Base-by-base conservation (phyloP, 2,113 vertebrate genomes). In the Oostethus manadensis region DNA sequence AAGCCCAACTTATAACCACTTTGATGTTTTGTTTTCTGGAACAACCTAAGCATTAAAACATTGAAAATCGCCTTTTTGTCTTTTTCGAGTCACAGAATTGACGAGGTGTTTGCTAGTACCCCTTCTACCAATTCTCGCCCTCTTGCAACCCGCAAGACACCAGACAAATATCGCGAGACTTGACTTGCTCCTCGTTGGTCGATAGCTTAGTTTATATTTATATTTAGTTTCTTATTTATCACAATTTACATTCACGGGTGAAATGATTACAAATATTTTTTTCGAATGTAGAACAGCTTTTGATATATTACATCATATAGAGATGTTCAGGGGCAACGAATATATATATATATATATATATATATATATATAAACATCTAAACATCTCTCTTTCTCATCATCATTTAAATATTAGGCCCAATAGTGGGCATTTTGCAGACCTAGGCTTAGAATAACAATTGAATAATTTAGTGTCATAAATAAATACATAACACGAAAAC, bases 91-190 rank as follows among this genome's bases (percentile, higher is more conserved):
- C 51, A 67, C 18, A 51, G 49, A 60, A 58, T 56, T 70, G 54
- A 53, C 58, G 45, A 65, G 29, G 56, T 69, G 70, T 78, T 76
- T 79, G 53, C 53, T 71, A 61, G 73, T 57, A 60, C 68, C 71
- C 71, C 68, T 57, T n/a, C 70, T 77, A 58, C 76, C 80, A 76
- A n/a, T 79, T 75, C 64, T 76, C 68, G 56, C 65, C 70, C 64
- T 78, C 58, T 60, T 10, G 60, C 50, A 67, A 64, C 62, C 47
- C 59, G 53, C 56, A 62, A 58, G 67, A 66, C 69, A 15, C 47
- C 23, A 29, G 53, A 21, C 35, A 44, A 69, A 51, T 73, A 77
- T 87, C 90, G 90, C 89, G 90, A 88, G 76, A 83, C 17, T 57
- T 51, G n/a, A 26, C 5, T 10, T 23, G 51, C 14, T 7, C 17